phyloP scores from a whole-genome alignment of 1,140 invertebrate species.

The Conus betulinus region DNA sequence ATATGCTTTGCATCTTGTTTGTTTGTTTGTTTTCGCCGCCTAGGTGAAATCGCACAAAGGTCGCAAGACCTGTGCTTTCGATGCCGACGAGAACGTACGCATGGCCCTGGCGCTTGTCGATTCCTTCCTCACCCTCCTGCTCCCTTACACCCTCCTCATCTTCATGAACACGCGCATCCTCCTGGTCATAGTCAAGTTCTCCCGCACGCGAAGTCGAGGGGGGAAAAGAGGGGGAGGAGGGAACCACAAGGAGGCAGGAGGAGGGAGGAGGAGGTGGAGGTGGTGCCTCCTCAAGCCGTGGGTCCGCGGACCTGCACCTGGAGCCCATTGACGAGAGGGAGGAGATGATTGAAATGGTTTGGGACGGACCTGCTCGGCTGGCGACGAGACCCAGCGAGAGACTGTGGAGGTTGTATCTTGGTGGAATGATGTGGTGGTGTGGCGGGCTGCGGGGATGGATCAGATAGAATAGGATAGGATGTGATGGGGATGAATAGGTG shows the following conservation, averaged over 20 bases:
- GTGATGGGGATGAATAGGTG: not conserved
- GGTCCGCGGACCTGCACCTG: not conserved
- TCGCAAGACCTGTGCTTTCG: not conserved
- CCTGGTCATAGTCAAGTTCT: slow-evolving; percentile 55
- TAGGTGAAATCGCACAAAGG: not conserved
- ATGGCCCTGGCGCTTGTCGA: slow-evolving; percentile 79
- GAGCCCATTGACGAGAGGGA: not conserved
- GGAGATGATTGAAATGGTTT: not conserved
- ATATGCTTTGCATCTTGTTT: no score
- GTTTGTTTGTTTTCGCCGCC: no score
- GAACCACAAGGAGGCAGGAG: not conserved
- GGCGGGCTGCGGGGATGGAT: not conserved
- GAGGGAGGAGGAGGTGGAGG: no score
- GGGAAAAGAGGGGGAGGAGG: not conserved
- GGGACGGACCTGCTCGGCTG: not conserved
- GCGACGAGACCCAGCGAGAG: slow-evolving; percentile 4
- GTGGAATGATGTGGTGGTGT: no score
- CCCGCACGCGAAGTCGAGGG: slow-evolving; percentile 18
- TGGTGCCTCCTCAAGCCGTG: not conserved
- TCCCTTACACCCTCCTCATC: slow-evolving; percentile 78
- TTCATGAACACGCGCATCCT: slow-evolving; percentile 81
- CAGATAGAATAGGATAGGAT: not conserved
- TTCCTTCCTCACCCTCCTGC: slow-evolving; percentile 78
- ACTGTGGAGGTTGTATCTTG: not conserved
- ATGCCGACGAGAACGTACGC: slow-evolving; percentile 68